These are phyloP conservation scores for Diacarnus erythraeanus DNA, from an alignment of 37 sponge, comb jelly and placozoan genomes.

Conservation along the genomic window DNA sequence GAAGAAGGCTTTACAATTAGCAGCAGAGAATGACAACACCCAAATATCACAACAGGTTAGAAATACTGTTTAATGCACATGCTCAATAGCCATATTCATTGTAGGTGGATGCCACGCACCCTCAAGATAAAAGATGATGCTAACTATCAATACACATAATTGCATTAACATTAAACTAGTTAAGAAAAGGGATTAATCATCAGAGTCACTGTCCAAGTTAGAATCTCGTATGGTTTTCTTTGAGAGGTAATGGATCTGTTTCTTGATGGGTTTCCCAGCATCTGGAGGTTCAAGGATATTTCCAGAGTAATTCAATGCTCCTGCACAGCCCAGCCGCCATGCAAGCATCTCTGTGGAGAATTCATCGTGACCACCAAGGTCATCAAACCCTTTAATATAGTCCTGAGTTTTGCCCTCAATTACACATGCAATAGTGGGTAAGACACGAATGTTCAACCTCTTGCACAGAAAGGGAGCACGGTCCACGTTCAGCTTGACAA, in stretches of 20 bases:
- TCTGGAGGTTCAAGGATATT: conserved; percentile 83
- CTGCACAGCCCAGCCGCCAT: conserved; percentile 90
- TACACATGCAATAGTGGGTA: conserved; percentile 86
- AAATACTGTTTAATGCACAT: no score
- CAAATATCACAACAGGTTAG: not conserved
- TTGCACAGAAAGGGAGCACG: conserved; percentile 92
- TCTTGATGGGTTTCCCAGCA: conserved; percentile 14
- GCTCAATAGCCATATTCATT: no score
- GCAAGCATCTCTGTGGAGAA: conserved; percentile 96
- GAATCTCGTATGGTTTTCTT: conserved; percentile 44
- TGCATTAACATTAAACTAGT: no score
- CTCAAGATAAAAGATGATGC: no score
- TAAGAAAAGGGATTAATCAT: conserved; percentile 20
- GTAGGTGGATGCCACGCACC: no score
- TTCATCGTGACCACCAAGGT: conserved; percentile 91
- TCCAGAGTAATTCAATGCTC: conserved; percentile 86
- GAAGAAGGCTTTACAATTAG: not conserved
- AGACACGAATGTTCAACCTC: conserved; percentile 79
- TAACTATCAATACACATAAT: no score
- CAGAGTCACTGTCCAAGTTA: conserved; percentile 45
- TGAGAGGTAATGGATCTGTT: conserved; percentile 13
- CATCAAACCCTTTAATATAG: conserved; percentile 95
- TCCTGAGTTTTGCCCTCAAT: conserved; percentile 82
- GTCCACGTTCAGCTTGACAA: conserved; percentile 91
- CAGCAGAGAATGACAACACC: not conserved